Evolutionary conservation across 2,888 invertebrate species (phyloP), one percentile per base, ranked within the genome.

Genomic region (Nymphalis c-album): DNA sequence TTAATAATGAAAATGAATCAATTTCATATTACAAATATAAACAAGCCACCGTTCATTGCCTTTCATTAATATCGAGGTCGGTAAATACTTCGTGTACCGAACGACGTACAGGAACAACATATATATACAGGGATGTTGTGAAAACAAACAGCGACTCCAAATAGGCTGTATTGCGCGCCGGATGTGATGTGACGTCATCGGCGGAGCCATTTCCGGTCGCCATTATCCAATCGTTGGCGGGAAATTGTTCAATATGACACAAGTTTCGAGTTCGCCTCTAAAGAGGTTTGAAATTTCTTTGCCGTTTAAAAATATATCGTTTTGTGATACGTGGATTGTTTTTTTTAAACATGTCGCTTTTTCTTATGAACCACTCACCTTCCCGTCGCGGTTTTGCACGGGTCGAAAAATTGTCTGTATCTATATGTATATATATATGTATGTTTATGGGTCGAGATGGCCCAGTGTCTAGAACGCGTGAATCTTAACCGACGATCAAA

Each of bases 181-280:
- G 76, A 77, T 73, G 76, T 73, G 75, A 71, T 62, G 79, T 85
- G 85, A 88, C 85, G 86, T 87, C 86, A 85, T 77, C 78, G 80
- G 74, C 81, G 80, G 75, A 77, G 80, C 81, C 81, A 86, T 87
- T 84, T 87, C 88, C 88, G 84, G 75, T 73, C 70, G 78, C 79
- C 81, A 86, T 87, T 86, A 86, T 76, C 85, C 84, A 86, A 86
- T 87, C 80, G 80, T 62, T 73, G 74, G 74, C 76, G 81, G 84
- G 85, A 86, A 86, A 85, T 83, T 75, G 76, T 75, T 71, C 75
- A 71, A 75, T 73, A 73, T 71, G 69, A 70, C 73, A 71, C 69
- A 72, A 70, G 72, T 71, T 66, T 63, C 59, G 60, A n/a, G 55
- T 31, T 31, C 20, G 35, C 60, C 17, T 18, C 63, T 47, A 60